Evolutionary conservation across 2,888 invertebrate genomes (phyloP).

Genomic region (Venusia cambrica): DNA sequence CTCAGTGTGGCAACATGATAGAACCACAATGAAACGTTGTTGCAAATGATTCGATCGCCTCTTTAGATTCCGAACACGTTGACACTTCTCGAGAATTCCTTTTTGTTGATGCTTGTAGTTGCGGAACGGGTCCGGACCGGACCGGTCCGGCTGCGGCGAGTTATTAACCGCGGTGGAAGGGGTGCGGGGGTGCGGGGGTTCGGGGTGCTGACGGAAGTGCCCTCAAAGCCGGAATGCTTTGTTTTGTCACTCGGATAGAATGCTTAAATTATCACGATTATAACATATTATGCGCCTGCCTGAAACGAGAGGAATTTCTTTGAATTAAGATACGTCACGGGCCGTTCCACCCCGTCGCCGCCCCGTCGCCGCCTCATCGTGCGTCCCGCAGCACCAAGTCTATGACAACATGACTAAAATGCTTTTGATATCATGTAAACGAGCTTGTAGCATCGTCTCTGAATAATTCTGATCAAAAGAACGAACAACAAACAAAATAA

Average conservation of each 20-base stretch:
- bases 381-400: slow-evolving; percentile 14
- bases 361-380: background rate
- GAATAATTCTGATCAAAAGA: too few species aligned
- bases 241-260: slow-evolving; percentile 52
- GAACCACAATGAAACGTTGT: too few species aligned
- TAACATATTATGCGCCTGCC: slow-evolving; percentile 54
- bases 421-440: slow-evolving; percentile 31
- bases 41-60: too few species aligned
- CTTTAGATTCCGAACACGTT: too few species aligned
- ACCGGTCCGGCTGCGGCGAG: too few species aligned
- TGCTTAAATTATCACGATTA: slow-evolving; percentile 67
- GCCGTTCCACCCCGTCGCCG: slow-evolving; percentile 5
- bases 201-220: slow-evolving; percentile 21
- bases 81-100: too few species aligned
- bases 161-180: too few species aligned
- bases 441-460: too few species aligned
- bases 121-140: slow-evolving; percentile 9
- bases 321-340: slow-evolving; percentile 43
- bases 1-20: too few species aligned
- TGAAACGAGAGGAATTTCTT: slow-evolving; percentile 54
- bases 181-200: slow-evolving; percentile 5
- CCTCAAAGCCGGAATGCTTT: slow-evolving; percentile 48
- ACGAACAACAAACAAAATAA: too few species aligned
- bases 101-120: too few species aligned
- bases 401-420: slow-evolving; percentile 40